Conservation (phyloP, 2,888 invertebrate genomes). For the Apotomis betuletana region DNA sequence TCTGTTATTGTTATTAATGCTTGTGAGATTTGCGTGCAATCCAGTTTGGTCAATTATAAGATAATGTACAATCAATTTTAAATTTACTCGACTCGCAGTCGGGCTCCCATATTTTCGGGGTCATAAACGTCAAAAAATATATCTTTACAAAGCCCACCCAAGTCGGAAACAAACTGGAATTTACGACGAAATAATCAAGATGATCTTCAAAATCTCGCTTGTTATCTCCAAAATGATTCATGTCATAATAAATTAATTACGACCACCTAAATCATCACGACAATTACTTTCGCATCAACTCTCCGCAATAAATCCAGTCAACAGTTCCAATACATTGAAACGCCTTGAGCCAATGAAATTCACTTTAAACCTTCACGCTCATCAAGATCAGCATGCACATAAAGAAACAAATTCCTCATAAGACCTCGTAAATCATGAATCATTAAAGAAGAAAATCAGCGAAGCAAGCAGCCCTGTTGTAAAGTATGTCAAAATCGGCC, state of each 20-base stretch:
- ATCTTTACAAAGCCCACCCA: conserved; percentile 15
- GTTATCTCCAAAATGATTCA: conserved; percentile 32
- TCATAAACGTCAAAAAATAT: background rate
- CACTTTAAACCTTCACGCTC: conserved; percentile 43
- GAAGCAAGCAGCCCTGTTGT: conserved; percentile 63
- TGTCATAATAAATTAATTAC: conserved; percentile 31
- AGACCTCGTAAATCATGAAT: conserved; percentile 64
- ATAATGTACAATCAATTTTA: background rate
- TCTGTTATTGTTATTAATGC: background rate
- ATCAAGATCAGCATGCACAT: conserved; percentile 44
- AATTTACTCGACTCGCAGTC: background rate
- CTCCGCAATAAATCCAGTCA: conserved; percentile 29
- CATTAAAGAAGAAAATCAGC: conserved; percentile 67
- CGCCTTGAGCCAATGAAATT: conserved; percentile 41
- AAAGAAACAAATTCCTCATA: conserved; percentile 52
- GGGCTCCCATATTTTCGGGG: background rate
- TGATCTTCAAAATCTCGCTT: conserved; percentile 26
- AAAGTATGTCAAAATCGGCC: conserved; percentile 69
- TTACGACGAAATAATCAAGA: conserved; percentile 17
- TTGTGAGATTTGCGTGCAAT: too few relatives aligned
- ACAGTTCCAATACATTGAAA: conserved; percentile 30
- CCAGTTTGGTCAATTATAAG: background rate
- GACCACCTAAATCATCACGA: conserved; percentile 24
- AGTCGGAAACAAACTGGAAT: conserved; percentile 7
- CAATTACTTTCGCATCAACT: conserved; percentile 35